Base-by-base conservation (phyloP, 2,113 vertebrate genomes). In the Cyprinodon variegatus region DNA sequence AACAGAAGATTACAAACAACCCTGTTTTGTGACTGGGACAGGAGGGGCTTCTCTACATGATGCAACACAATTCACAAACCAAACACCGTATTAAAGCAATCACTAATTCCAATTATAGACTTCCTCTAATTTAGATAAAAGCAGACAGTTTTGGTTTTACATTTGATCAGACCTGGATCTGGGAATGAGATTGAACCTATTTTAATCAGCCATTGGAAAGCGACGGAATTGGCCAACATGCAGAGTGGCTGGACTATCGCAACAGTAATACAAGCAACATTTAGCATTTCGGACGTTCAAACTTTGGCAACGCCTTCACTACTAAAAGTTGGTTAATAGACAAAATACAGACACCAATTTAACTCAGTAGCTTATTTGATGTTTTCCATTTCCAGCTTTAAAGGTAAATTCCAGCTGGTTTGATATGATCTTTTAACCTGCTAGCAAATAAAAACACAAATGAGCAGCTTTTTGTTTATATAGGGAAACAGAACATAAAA, bases 21-120 rank as follows among this genome's bases (percentile, higher is more conserved):
- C 53, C n/a, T 64, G 38, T 66, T 77, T 48, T 64, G 65, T 20
- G 59, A 74, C 72, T 40, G 12, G 78, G 65, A 84, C 64, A 29
- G 65, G 14, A 67, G 57, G 63, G 10, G 66, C 14, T 10, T 66
- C 72, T 63, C 46, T 20, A 39, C 68, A 62, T 80, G 41, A 60
- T 29, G 36, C 45, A 66, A 13, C 1, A 45, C 59, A 36, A 38
- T 68, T 65, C 11, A 79, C 4, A 41, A 37, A 53, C 43, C 46
- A 38, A 63, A 45, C 67, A 40, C 39, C 65, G 48, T 13, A 12
- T 72, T 62, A 70, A 78, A 85, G 53, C 45, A 72, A 61, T 71
- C 11, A 22, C 63, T 82, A 53, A 72, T 20, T 45, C 50, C 78
- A 80, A 57, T 46, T 6, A 61, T 14, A n/a, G 3, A 15, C n/a